Evolutionary conservation across 2,113 vertebrate species (phyloP).

Genomic region (Cinclus mexicanus): DNA sequence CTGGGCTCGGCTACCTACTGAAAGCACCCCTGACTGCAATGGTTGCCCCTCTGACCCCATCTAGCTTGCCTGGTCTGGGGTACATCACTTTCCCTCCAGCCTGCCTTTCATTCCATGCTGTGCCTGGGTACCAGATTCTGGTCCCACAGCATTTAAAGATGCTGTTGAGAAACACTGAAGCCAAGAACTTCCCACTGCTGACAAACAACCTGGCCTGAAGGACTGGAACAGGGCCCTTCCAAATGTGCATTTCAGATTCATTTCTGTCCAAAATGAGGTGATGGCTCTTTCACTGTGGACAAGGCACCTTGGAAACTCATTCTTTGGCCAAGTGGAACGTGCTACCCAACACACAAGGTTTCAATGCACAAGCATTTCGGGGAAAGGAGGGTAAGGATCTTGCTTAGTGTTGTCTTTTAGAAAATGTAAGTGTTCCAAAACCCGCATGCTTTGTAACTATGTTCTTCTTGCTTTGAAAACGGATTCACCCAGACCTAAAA

Average conservation of each 20-base stretch:
- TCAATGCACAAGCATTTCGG: not conserved
- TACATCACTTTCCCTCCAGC: not conserved
- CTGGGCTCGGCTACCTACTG: too few species aligned
- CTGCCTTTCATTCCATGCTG: not conserved
- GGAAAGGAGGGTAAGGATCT: not conserved
- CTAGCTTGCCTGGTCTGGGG: not conserved
- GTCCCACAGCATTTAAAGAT: not conserved
- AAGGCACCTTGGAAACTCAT: not conserved
- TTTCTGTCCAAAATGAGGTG: not conserved
- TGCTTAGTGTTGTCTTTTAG: not conserved
- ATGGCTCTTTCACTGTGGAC: not conserved
- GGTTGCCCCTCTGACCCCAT: rapidly evolving
- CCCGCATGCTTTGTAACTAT: not conserved
- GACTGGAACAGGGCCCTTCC: not conserved
- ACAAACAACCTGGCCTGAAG: not conserved
- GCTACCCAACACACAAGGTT: not conserved
- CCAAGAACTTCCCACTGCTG: not conserved
- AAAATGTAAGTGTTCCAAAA: not conserved
- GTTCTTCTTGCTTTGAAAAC: not conserved
- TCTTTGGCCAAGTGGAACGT: not conserved
- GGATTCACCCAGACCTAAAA: not conserved
- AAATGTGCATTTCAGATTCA: rapidly evolving
- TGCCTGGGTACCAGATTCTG: not conserved
- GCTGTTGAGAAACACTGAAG: not conserved
- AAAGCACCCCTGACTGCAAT: not conserved